Base-by-base conservation (phyloP, 2,113 vertebrate species). In the Atractosteus spatula region DNA sequence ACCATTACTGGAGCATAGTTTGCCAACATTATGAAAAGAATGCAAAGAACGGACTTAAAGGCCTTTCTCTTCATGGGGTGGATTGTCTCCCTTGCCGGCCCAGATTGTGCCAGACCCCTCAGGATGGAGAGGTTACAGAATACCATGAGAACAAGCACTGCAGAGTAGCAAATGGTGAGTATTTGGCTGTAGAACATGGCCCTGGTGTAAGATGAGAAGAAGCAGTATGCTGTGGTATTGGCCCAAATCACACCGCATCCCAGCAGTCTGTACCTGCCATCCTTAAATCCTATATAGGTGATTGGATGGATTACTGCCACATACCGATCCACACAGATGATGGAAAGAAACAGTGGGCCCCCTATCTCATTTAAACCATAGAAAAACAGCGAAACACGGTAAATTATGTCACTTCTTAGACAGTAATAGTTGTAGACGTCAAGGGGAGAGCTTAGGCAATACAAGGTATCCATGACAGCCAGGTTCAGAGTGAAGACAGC, bases 51-150 rank as follows among this genome's bases (percentile, higher is more conserved):
- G 8, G 14, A 14, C 61, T 62, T 8, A n/a, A 62, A 62, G 61
- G 61, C 61, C 14, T 62, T 62, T n/a, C 16, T 62, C 61, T 62
- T 62, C 17, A 62, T 62, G 13, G 61, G 61, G 14, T 62, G 61
- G 61, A 62, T 17, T 7, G 7, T n/a, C 12, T 62, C 61, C 7
- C 13, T 17, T n/a, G 12, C 61, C 17, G 61, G 61, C 7, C 12
- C 61, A n/a, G 61, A 62, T n/a, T n/a, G 12, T n/a, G 12, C 16
- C 61, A 62, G 17, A 7, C 12, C 61, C 61, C 13, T 17, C 17
- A 62, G 17, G 61, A 62, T 62, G 17, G 61, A 14, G 17, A 62
- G 12, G 3, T n/a, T 62, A 62, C 61, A 62, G 17, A 62, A 62
- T 14, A 62, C 3, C 2, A 62, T 62, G 17, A 62, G 7, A 17